phyloP scores from a whole-genome alignment of 2,797 vertebrate genomes.

The Myotis pilosus region DNA sequence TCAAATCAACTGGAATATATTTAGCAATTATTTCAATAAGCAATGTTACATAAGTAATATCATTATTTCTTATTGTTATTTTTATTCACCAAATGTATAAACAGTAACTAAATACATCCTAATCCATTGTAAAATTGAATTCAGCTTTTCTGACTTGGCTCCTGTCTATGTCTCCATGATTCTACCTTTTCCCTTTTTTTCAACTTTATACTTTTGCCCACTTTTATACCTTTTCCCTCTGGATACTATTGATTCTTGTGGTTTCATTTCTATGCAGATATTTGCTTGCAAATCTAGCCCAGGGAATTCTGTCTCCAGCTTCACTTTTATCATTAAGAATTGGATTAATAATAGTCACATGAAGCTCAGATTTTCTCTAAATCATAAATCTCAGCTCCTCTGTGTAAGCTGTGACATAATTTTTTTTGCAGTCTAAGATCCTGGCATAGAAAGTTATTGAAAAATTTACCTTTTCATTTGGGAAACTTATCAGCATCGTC shows the following conservation, averaged over 20 bases:
- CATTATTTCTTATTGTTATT: conserved; percentile 43
- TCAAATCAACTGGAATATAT: conserved; percentile 55
- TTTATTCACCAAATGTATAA: conserved; percentile 49
- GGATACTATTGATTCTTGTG: not conserved
- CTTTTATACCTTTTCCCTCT: not conserved
- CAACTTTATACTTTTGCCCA: not conserved
- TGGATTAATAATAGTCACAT: not conserved
- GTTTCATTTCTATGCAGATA: not conserved
- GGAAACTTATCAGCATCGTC: not conserved
- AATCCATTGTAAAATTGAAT: not conserved
- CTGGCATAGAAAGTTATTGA: not conserved
- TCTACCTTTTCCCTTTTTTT: not conserved
- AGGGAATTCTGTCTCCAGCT: not conserved
- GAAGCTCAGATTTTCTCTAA: not conserved
- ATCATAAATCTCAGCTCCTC: not conserved
- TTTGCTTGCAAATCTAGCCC: not conserved
- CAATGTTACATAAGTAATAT: conserved; percentile 46
- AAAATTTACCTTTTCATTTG: conserved; percentile 30
- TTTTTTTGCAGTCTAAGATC: not conserved
- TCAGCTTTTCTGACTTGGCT: not conserved
- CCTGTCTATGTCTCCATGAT: not conserved
- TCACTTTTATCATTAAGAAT: not conserved
- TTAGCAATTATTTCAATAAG: conserved; percentile 65
- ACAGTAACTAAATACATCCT: not conserved
- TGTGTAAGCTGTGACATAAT: not conserved